Conservation (phyloP, 2,888 invertebrate genomes). For the Platycheirus albimanus region DNA sequence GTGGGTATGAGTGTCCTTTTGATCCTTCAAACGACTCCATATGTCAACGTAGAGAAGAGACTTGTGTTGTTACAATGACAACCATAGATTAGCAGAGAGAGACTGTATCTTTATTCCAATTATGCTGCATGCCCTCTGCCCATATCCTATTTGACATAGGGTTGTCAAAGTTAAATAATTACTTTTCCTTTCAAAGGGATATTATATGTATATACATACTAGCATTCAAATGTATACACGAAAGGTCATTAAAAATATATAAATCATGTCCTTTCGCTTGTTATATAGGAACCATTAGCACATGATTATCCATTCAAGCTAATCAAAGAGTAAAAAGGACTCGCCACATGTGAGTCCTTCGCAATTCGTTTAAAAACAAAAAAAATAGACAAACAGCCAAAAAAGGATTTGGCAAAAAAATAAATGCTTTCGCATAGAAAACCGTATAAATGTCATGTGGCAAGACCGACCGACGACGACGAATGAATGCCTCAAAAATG, state of each 20-base stretch:
- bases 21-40: conserved; percentile 47
- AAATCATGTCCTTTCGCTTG: conserved; percentile 68
- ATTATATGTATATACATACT: background rate
- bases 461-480: conserved; percentile 25
- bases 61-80: conserved; percentile 57
- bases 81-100: conserved; percentile 55
- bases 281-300: conserved; percentile 70
- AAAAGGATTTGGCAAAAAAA: conserved; percentile 16
- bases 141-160: conserved; percentile 36
- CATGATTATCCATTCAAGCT: conserved; percentile 68
- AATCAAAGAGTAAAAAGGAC: conserved; percentile 49
- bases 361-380: conserved; percentile 1
- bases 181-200: conserved; percentile 23
- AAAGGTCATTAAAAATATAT: conserved; percentile 69
- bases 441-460: conserved; percentile 46
- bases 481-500: conserved; percentile 49
- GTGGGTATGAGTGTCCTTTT: conserved; percentile 43
- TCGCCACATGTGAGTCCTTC: conserved; percentile 47
- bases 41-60: conserved; percentile 28
- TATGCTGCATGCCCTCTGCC: conserved; percentile 22
- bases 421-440: conserved; percentile 32
- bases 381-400: conserved; percentile 9
- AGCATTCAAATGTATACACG: conserved; percentile 1
- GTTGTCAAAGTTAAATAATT: conserved; percentile 68
- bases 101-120: conserved; percentile 44